These are phyloP conservation scores for Borostomias antarcticus DNA, from an alignment of 2,797 vertebrate species.

Conservation along the genomic window DNA sequence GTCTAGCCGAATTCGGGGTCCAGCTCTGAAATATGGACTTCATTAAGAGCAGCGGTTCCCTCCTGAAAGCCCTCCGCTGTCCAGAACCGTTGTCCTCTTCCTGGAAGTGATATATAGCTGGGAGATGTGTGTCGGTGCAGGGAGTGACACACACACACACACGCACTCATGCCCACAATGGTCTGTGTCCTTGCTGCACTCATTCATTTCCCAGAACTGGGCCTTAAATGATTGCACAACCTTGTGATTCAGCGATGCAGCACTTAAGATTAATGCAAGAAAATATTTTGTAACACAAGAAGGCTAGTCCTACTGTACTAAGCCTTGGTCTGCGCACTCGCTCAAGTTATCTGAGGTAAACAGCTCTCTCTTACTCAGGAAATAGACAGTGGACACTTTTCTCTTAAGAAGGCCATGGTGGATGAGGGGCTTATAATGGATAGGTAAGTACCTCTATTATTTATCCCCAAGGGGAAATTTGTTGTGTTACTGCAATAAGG, in stretches of 20 bases:
- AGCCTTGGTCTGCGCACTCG: neutral
- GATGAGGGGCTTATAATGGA: too few species aligned
- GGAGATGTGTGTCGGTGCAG: slow-evolving; percentile 27
- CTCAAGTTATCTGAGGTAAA: too few species aligned
- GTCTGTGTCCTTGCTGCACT: neutral
- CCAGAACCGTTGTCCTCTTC: slow-evolving; percentile 10
- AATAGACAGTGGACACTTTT: neutral
- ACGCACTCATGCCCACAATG: slow-evolving; percentile 1
- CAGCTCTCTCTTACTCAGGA: neutral
- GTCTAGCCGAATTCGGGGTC: slow-evolving; percentile 30
- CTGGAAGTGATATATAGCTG: slow-evolving; percentile 24
- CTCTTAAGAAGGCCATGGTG: neutral
- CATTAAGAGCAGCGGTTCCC: slow-evolving; percentile 56
- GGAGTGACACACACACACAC: slow-evolving; percentile 18
- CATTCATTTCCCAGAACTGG: neutral
- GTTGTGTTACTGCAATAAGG: too few species aligned
- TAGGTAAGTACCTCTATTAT: too few species aligned
- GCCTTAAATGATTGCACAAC: neutral
- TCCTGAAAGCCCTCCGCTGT: slow-evolving; percentile 32
- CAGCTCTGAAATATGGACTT: slow-evolving; percentile 59
- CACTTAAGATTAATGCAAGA: neutral
- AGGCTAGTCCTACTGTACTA: too few species aligned
- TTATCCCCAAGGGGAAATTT: too few species aligned
- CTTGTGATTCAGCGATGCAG: neutral
- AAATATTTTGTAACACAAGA: neutral